Conservation (phyloP, 2,113 vertebrate species). For the Laticauda laticaudata region DNA sequence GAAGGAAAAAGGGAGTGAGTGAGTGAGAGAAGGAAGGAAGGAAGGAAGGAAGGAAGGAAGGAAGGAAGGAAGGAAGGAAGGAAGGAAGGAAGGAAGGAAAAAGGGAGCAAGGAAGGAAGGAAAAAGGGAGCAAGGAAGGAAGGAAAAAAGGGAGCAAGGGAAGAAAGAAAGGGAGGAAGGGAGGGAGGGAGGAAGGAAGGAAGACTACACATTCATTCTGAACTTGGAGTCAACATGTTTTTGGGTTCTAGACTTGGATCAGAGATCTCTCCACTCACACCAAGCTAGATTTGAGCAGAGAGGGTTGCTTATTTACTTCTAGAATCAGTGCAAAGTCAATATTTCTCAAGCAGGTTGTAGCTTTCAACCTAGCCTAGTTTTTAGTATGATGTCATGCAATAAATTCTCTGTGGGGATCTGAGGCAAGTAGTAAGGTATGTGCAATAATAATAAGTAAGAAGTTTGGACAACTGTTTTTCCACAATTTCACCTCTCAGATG, state of each 20-base stretch:
- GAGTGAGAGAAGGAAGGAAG: too few species aligned
- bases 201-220: neutral
- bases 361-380: neutral
- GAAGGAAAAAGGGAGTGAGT: too few species aligned
- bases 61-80: too few species aligned
- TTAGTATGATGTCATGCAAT: neutral
- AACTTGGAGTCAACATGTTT: neutral
- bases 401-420: neutral
- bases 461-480: neutral
- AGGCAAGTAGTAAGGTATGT: neutral
- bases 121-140: too few species aligned
- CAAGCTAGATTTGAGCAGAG: neutral
- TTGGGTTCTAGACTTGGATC: neutral
- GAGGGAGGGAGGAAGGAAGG: neutral
- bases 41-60: too few species aligned
- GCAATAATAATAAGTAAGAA: neutral
- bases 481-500: neutral
- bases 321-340: neutral
- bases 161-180: fast-evolving
- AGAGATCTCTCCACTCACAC: neutral
- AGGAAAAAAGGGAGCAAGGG: too few species aligned
- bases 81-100: too few species aligned
- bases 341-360: neutral
- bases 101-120: too few species aligned
- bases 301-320: neutral